phyloP scores from a whole-genome alignment of 2,888 invertebrate species.

The Dynastes hyllus region DNA sequence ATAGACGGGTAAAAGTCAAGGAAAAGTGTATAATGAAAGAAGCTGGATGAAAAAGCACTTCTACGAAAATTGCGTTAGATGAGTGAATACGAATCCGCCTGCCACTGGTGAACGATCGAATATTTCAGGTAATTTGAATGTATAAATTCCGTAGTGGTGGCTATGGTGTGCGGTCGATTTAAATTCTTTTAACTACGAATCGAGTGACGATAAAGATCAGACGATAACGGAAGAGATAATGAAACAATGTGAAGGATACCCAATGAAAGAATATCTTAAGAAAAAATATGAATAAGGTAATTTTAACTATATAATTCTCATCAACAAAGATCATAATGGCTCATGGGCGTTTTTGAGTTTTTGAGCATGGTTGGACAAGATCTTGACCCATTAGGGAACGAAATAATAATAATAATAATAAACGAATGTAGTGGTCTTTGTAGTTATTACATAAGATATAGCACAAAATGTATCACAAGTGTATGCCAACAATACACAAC shows the following conservation, averaged over 20 bases:
- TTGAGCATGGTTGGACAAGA: too few species aligned
- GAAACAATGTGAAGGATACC: slow-evolving; percentile 5
- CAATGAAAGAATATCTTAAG: not conserved
- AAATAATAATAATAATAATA: too few species aligned
- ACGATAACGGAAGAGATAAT: slow-evolving; percentile 25
- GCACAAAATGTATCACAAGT: too few species aligned
- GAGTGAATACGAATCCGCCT: slow-evolving; percentile 25
- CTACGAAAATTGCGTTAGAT: slow-evolving; percentile 21
- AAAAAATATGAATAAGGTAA: not conserved
- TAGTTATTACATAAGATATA: too few species aligned
- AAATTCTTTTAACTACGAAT: slow-evolving; percentile 21
- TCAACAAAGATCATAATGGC: too few species aligned
- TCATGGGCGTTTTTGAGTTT: too few species aligned
- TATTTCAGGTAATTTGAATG: slow-evolving; percentile 32
- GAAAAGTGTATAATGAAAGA: too few species aligned
- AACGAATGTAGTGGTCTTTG: too few species aligned
- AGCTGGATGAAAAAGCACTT: not conserved
- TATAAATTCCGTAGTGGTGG: slow-evolving; percentile 9
- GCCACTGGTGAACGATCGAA: slow-evolving; percentile 16
- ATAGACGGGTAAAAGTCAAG: too few species aligned
- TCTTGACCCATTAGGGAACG: too few species aligned
- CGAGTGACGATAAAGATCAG: slow-evolving; percentile 13
- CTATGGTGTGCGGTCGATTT: slow-evolving; percentile 9
- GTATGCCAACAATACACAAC: too few species aligned
- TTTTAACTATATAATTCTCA: too few species aligned